Conservation (phyloP, 2,888 invertebrate genomes). For the Zootermopsis nevadensis region DNA sequence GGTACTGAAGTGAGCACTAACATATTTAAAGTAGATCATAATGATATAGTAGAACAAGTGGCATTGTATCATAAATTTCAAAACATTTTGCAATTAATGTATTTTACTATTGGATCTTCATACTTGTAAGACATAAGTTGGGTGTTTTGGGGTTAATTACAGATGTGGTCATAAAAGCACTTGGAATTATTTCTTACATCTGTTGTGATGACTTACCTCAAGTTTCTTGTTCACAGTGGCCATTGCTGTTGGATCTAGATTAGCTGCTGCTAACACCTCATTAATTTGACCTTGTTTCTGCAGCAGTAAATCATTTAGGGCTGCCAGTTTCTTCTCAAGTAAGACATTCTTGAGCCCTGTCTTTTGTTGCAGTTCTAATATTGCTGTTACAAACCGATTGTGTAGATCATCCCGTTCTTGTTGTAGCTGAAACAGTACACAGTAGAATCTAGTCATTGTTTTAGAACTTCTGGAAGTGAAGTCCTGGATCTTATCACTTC, state of each 20-base stretch:
- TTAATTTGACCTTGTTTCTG: conserved; percentile 77
- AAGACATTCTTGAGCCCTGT: conserved; percentile 84
- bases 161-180: not conserved
- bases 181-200: not conserved
- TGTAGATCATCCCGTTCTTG: conserved; percentile 84
- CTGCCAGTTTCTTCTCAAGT: conserved; percentile 78
- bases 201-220: conserved; percentile 62
- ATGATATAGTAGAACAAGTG: too few relatives aligned
- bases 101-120: too few relatives aligned
- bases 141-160: too few relatives aligned
- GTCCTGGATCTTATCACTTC: too few relatives aligned
- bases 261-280: conserved; percentile 72
- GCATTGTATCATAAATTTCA: too few relatives aligned
- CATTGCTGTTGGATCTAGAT: conserved; percentile 67
- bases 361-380: conserved; percentile 89
- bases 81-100: too few relatives aligned
- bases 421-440: conserved; percentile 63
- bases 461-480: too few relatives aligned
- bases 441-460: conserved; percentile 4
- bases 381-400: conserved; percentile 81
- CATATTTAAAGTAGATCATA: too few relatives aligned
- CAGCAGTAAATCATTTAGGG: conserved; percentile 74
- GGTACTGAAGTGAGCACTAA: too few relatives aligned
- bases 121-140: too few relatives aligned
- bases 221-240: conserved; percentile 68